Evolutionary conservation across 2,797 vertebrate species (phyloP), one percentile per base, ranked within the genome.

Genomic region (Poliocrania exsul): DNA sequence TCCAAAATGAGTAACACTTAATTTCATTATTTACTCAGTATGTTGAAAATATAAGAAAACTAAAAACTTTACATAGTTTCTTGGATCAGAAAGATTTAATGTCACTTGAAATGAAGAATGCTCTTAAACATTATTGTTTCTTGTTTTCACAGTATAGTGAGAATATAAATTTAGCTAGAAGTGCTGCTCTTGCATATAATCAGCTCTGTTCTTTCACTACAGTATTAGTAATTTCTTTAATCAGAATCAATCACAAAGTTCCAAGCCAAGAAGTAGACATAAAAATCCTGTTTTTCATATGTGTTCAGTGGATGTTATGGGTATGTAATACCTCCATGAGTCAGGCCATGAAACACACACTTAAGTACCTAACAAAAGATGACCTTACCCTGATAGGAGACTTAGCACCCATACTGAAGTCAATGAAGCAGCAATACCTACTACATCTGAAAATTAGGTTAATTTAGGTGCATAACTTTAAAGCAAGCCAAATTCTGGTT

Each of bases 341-440:
- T 72, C 51, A 82, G 81, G 40, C 66, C 62, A 44, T 87, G 86
- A 92, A 81, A 90, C 3, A 26, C 54, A 51, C 35, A 62, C 25
- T 90, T 90, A 73, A 93, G 81, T 40, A 85, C 40, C 58, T 79
- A 93, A 93, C 2, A 2, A 93, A 86, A 92, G 38, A 47, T 90
- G 77, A 88, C 92, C 44, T 93, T 58, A 58, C n/a, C 86, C 62
- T 90, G 2, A 12, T 4, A 62, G 35, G 51, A 92, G n/a, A 16
- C 40, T 90, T 47, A 75, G 40, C 35, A 86, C 42, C 58, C 29
- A 14, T 70, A 75, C 26, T 75, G 86, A 94, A 84, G 29, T 46
- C 86, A 95, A 94, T 84, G 83, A 94, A 84, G 70, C 81, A 46
- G 40, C 33, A 90, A 40, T 51, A 66, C 40, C 81, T 88, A 37